Evolutionary conservation across 2,888 invertebrate species (phyloP), one percentile per base, ranked within the genome.

Genomic region (Nasonia oneida): DNA sequence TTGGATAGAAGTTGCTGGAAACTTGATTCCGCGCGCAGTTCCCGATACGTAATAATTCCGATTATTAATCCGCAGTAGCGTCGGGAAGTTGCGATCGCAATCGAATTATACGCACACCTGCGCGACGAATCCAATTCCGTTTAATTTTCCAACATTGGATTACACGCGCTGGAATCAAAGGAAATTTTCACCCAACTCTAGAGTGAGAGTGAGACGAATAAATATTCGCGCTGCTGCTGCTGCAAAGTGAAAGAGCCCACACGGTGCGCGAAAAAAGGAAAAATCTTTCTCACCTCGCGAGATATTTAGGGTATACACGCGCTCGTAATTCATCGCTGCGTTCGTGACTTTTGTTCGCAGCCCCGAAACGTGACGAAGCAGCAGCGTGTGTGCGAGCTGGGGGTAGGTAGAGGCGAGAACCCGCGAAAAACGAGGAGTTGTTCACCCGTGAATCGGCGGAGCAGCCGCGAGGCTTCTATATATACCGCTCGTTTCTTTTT

Each of bases 361-460:
- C 84, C 29, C 64, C 73, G 77, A 50, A 23, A 75, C 73, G 82
- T 74, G 77, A 78, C 76, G 67, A 23, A 76, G 76, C 67, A 53
- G 79, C 23, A 47, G 29, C 1, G 29, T 29, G 29, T 33, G 42
- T 3, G 64, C 15, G 53, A 39, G 87, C 29, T 29, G 29, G 84
- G 87, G 85, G 84, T 81, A 81, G 4, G 37, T 37, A 37, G 87
- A 86, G 87, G 88, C 84, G 84, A 86, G 85, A 85, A 83, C 78
- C 79, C 83, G 29, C 70, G 76, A 81, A 87, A 87, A 89, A 88
- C 87, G 86, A 88, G 78, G 85, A 90, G 88, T 88, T 89, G 88
- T 88, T 88, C 89, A 84, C 88, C 88, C 90, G 89, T 90, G 90
- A 91, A 91, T 90, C 90, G 89, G 87, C 84, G 88, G 87, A 61